Percentiles rank a stretch among this genome's conserved stretches.
phyloP scores from a whole-genome alignment of 1,140 invertebrate genomes.

The Cydia splendana region DNA sequence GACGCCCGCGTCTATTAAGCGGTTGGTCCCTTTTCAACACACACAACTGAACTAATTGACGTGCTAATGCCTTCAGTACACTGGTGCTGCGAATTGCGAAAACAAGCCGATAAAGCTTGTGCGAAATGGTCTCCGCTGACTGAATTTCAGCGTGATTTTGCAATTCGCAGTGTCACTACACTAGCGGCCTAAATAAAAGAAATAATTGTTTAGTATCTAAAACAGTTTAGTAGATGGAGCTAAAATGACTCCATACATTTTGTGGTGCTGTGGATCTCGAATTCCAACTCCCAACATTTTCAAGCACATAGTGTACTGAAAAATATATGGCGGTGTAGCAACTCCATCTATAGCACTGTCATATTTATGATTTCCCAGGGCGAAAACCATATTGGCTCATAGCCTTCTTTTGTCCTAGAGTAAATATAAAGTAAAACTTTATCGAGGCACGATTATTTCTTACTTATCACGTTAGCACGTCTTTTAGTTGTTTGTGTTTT shows the following conservation, averaged over 20 bases:
- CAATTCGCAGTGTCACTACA: background rate
- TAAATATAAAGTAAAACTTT: no score
- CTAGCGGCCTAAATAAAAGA: background rate
- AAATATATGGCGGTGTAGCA: no score
- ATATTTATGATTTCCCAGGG: no score
- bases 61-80: constrained; percentile 43
- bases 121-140: background rate
- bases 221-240: background rate
- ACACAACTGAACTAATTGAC: constrained; percentile 52
- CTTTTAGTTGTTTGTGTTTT: background rate
- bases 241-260: no score
- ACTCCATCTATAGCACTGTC: no score
- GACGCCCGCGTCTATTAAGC: constrained; percentile 77
- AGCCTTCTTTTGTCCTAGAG: no score
- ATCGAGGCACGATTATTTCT: background rate
- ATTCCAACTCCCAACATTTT: no score
- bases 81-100: background rate
- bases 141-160: background rate
- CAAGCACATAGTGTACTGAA: no score
- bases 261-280: no score
- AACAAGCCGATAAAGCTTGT: background rate
- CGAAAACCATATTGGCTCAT: background rate
- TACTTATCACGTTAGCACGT: background rate
- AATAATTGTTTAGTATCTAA: background rate
- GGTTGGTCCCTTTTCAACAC: constrained; percentile 73